A percentile compares a stretch with the other conserved stretches of the same genome.
These are phyloP conservation scores for Ceratitis capitata DNA, from an alignment of 1,140 invertebrate species.

Conservation along the genomic window DNA sequence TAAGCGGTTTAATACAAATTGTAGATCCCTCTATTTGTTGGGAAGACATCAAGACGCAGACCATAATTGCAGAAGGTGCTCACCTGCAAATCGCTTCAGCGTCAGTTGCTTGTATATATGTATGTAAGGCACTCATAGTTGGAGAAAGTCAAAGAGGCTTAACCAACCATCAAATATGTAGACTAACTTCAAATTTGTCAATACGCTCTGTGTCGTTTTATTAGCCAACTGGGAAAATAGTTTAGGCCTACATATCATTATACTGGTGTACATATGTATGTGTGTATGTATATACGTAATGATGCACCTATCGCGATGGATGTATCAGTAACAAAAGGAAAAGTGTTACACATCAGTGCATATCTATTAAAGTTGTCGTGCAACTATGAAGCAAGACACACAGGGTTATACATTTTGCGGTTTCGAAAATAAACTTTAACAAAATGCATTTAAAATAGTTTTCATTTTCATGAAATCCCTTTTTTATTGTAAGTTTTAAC, in stretches of 20 bases:
- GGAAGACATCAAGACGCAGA: too few relatives aligned
- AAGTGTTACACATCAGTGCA: constrained; percentile 27
- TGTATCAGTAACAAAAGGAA: constrained; percentile 17
- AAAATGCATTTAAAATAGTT: too few relatives aligned
- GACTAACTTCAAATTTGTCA: neutral
- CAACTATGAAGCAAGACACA: neutral
- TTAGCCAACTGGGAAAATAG: neutral
- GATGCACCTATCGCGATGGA: neutral
- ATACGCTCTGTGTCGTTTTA: neutral
- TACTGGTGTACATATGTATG: neutral
- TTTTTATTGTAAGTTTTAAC: too few relatives aligned
- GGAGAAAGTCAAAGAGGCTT: neutral
- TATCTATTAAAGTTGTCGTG: neutral
- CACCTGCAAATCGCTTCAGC: too few relatives aligned
- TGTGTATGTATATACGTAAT: neutral
- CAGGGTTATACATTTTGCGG: too few relatives aligned
- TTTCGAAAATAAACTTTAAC: too few relatives aligned
- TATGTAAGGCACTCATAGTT: neutral
- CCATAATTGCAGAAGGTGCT: too few relatives aligned
- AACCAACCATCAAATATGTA: neutral
- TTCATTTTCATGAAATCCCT: too few relatives aligned
- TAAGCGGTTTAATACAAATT: too few relatives aligned
- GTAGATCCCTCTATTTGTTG: too few relatives aligned
- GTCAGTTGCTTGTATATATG: neutral
- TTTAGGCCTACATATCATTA: neutral